These are phyloP conservation scores for Fragum whitleyi DNA, from an alignment of 2,888 invertebrate genomes.

Conservation along the genomic window DNA sequence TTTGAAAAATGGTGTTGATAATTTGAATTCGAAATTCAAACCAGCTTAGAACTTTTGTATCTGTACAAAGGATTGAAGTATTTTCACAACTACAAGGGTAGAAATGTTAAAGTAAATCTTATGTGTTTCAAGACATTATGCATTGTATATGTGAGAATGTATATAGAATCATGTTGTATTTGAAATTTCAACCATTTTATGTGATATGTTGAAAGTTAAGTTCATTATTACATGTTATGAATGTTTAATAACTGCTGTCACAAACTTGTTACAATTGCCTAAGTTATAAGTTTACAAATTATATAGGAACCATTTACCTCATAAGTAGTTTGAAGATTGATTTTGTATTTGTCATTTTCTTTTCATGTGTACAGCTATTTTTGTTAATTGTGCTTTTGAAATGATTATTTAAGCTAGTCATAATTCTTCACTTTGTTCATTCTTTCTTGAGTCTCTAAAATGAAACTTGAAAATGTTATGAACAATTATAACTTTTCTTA, in stretches of 20 bases:
- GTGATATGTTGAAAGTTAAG: background rate
- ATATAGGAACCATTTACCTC: background rate
- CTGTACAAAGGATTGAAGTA: background rate
- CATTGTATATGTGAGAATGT: background rate
- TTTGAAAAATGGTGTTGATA: no score
- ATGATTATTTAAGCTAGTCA: no score
- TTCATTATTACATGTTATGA: slow-evolving; percentile 1
- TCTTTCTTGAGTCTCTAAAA: no score
- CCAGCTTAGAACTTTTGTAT: no score
- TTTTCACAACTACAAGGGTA: background rate
- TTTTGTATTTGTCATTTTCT: background rate
- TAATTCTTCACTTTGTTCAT: no score
- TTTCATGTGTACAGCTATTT: no score
- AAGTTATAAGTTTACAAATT: slow-evolving; percentile 1
- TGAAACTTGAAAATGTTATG: no score
- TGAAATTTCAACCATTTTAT: background rate
- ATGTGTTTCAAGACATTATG: no score
- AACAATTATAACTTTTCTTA: no score
- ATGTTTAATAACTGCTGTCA: background rate
- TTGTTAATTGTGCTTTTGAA: no score
- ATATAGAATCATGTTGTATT: background rate
- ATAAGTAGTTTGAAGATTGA: background rate
- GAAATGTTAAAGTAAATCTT: no score
- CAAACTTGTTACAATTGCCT: background rate
- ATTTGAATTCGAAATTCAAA: no score